Evolutionary conservation across 2,113 vertebrate species (phyloP).

Genomic region (Stegostoma tigrinum): DNA sequence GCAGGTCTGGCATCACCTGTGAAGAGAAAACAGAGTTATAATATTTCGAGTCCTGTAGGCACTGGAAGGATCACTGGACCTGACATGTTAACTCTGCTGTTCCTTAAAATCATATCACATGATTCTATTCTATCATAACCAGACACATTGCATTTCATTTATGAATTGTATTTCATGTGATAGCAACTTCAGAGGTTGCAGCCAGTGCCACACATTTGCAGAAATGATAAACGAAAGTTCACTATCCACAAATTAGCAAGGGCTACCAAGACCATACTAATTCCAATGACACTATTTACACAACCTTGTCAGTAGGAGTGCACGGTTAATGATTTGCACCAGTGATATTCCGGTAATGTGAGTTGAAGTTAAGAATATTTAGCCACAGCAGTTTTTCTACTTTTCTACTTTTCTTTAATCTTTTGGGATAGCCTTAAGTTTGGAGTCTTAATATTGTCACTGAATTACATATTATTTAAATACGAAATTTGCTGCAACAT

Average conservation of each 20-base stretch:
- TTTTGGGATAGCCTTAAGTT: neutral
- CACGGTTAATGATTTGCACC: slow-evolving; percentile 14
- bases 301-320: slow-evolving; percentile 3
- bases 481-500: neutral
- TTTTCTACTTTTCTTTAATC: slow-evolving; percentile 6
- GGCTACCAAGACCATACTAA: neutral
- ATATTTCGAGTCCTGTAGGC: too few species aligned
- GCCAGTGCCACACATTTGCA: neutral
- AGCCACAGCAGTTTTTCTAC: neutral
- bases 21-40: too few species aligned
- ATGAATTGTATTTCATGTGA: neutral
- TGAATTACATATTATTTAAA: neutral
- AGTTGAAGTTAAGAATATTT: neutral
- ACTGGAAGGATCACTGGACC: too few species aligned
- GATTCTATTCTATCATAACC: neutral
- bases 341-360: neutral
- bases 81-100: neutral
- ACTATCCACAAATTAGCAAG: neutral
- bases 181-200: neutral
- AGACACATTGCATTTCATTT: neutral
- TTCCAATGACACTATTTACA: slow-evolving; percentile 13
- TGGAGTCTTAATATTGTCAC: neutral
- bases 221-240: neutral
- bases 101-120: neutral
- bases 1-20: too few species aligned